Conservation (phyloP, 1,140 invertebrate species). For the Sinella curviseta region DNA sequence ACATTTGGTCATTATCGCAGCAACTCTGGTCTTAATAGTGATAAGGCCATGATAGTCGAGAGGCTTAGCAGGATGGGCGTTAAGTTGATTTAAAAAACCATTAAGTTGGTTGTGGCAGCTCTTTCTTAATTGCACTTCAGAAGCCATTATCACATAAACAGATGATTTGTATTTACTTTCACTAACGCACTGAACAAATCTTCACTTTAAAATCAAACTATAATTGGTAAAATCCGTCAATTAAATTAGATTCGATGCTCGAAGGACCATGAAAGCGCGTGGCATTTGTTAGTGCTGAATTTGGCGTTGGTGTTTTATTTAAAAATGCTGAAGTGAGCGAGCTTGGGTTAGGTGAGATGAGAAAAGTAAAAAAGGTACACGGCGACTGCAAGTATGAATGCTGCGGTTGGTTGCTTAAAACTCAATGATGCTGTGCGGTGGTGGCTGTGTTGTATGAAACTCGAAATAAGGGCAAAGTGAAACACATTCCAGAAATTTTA, state of each 20-base stretch:
- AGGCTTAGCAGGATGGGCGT: neutral
- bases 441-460: too few relatives aligned
- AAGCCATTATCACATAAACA: neutral
- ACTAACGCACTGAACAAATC: neutral
- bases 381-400: too few relatives aligned
- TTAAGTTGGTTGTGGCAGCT: neutral
- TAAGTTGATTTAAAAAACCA: neutral
- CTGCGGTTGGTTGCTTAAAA: too few relatives aligned
- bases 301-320: too few relatives aligned
- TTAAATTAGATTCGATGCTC: neutral
- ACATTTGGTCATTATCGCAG: neutral
- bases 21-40: neutral
- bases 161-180: neutral
- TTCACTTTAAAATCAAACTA: neutral
- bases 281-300: too few relatives aligned
- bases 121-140: neutral
- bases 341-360: too few relatives aligned
- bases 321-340: too few relatives aligned
- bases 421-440: too few relatives aligned
- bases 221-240: neutral
- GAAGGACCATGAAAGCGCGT: neutral
- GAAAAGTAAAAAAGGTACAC: too few relatives aligned
- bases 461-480: too few relatives aligned
- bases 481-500: too few relatives aligned
- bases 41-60: neutral